Conservation (phyloP, 2,113 vertebrate species). For the Oryzias celebensis region DNA sequence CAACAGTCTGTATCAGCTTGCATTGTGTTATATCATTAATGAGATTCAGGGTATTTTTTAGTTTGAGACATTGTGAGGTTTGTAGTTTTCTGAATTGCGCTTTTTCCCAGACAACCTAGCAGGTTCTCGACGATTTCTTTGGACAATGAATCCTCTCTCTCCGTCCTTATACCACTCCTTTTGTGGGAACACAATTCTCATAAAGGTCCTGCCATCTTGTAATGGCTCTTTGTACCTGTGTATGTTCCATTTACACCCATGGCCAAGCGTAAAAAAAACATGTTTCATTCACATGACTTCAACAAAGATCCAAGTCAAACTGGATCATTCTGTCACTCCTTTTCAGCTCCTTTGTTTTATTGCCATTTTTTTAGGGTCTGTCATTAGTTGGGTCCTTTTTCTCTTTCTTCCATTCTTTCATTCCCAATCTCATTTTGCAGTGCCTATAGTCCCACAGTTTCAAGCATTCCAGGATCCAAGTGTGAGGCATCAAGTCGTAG, state of each 20-base stretch:
- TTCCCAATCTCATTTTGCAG: conserved; percentile 32
- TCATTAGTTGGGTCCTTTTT: neutral
- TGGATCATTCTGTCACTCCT: conserved; percentile 47
- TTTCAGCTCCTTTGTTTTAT: conserved; percentile 50
- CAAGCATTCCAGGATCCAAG: conserved; percentile 15
- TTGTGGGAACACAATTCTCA: conserved; percentile 13
- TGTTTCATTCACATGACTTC: conserved; percentile 39
- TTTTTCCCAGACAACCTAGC: conserved; percentile 26
- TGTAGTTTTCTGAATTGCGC: conserved; percentile 24
- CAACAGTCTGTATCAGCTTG: conserved; percentile 35
- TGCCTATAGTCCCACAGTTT: conserved; percentile 37
- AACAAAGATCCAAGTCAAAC: conserved; percentile 51
- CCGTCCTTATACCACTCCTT: neutral
- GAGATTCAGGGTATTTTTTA: conserved; percentile 27
- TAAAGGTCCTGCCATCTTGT: conserved; percentile 16
- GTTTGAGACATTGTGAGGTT: conserved; percentile 26
- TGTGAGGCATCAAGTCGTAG: no score
- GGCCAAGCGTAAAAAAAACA: neutral
- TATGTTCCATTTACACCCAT: neutral
- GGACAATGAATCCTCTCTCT: neutral
- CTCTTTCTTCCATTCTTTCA: neutral
- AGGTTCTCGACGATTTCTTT: no score
- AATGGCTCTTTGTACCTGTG: conserved; percentile 14
- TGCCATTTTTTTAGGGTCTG: conserved; percentile 10
- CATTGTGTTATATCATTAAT: conserved; percentile 40